Evolutionary conservation across 2,888 invertebrate species (phyloP), one percentile per base, ranked within the genome.

Genomic region (Serrognathus titanus): DNA sequence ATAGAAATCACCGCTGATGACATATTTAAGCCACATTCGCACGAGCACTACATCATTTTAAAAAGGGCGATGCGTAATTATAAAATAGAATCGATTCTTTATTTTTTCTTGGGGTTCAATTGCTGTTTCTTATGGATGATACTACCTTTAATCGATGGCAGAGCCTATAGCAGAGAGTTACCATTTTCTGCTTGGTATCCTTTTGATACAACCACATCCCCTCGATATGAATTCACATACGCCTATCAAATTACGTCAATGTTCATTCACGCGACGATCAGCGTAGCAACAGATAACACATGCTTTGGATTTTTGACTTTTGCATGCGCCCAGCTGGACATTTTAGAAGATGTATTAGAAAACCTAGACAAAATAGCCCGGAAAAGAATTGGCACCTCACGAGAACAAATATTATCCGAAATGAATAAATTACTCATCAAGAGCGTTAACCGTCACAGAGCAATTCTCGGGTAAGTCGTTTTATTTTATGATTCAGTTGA

Each of bases 241-340:
- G 57, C 71, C 1, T 82, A 83, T 63, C 82, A 83, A 66, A 74
- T 79, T 1, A 64, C 75, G 0, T 80, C 80, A 0, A 72, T 82
- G 8, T 69, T 74, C 37, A 65, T 80, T 13, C 79, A 80, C 1
- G 83, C 81, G 0, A 72, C 72, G 53, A 73, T 81, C 53, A 83
- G 83, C 68, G 77, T 83, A 1, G 76, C 76, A 58, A 79, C 81
- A 58, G 83, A 83, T 55, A 78, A 78, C 0, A 64, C 81, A 55
- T 78, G 79, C 40, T 75, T 79, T 1, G 71, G 79, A 0, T 70
- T 83, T 45, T 75, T 82, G 54, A 79, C 79, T 1, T 80, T 81
- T 68, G 78, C 79, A 61, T 71, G 77, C 4, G 81, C 79, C 20
- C 77, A 82, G 11, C 66, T 83, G 49, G 75, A 74, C 31, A 71